A percentile compares a stretch with the other conserved stretches of the same genome.
These are phyloP conservation scores for Pangasius djambal DNA, from an alignment of 2,797 vertebrate genomes.

Conservation along the genomic window DNA sequence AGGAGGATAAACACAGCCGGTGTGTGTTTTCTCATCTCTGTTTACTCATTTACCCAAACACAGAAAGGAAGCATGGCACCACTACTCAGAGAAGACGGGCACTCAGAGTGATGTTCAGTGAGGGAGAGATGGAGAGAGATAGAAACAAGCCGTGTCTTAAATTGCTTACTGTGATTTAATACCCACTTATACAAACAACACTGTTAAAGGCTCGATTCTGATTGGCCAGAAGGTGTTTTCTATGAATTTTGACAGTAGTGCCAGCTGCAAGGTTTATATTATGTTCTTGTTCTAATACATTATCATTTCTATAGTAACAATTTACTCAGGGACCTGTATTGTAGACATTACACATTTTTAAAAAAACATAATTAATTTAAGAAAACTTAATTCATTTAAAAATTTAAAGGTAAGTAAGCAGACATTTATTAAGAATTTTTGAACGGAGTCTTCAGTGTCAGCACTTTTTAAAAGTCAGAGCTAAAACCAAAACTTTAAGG, in stretches of 20 bases:
- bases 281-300: background rate
- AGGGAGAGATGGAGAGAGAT: background rate
- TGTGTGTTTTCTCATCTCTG: constrained; percentile 55
- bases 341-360: background rate
- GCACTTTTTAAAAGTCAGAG: background rate
- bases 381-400: background rate
- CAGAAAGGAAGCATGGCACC: constrained; percentile 42
- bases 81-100: background rate
- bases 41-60: constrained; percentile 48
- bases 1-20: constrained; percentile 50
- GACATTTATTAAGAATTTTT: background rate
- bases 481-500: background rate
- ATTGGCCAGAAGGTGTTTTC: background rate
- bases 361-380: background rate
- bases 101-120: background rate
- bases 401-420: background rate
- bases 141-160: background rate
- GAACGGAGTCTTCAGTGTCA: background rate
- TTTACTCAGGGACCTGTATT: background rate
- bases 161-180: background rate
- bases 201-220: background rate
- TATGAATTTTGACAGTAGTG: background rate
- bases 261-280: background rate
- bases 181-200: background rate
- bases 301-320: background rate